A percentile compares a stretch with the other conserved stretches of the same genome.
These are phyloP conservation scores for Andrena praecox DNA, from an alignment of 2,888 invertebrate genomes.

Conservation along the genomic window DNA sequence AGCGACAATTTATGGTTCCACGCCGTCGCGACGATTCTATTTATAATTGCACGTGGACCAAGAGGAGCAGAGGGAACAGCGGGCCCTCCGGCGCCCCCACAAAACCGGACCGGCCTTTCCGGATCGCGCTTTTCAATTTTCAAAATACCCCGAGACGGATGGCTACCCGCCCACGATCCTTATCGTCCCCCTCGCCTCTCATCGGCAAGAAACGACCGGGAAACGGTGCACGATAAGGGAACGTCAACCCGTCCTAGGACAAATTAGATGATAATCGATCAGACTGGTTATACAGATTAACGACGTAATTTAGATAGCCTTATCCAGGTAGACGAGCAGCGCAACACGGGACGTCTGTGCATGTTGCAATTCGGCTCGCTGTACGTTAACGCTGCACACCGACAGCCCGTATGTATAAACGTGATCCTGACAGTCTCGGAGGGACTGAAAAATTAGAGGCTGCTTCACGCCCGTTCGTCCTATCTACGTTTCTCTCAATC, in stretches of 20 bases:
- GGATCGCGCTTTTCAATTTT: slow-evolving; percentile 36
- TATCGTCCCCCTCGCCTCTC: slow-evolving; percentile 14
- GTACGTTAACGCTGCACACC: no score
- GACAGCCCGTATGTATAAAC: not conserved
- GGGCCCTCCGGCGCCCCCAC: not conserved
- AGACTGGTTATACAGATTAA: slow-evolving; percentile 41
- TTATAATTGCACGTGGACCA: slow-evolving; percentile 73
- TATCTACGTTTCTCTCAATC: not conserved
- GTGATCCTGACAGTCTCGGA: not conserved
- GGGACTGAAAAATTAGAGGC: not conserved
- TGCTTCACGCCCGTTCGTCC: not conserved
- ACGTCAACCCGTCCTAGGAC: slow-evolving; percentile 10
- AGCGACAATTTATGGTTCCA: slow-evolving; percentile 80
- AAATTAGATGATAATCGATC: slow-evolving; percentile 53
- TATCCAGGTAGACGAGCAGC: not conserved
- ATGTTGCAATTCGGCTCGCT: not conserved
- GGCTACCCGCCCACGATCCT: slow-evolving; percentile 1
- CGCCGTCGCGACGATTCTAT: slow-evolving; percentile 80
- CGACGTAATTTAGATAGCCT: slow-evolving; percentile 53
- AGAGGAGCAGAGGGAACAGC: slow-evolving; percentile 30
- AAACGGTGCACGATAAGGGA: slow-evolving; percentile 29
- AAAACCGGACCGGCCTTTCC: slow-evolving; percentile 8
- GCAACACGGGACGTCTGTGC: no score
- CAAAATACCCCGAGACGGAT: slow-evolving; percentile 28
- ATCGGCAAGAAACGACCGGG: slow-evolving; percentile 37